A percentile compares a stretch with the other conserved stretches of the same genome.
These are phyloP conservation scores for Porphyrio hochstetteri DNA, from an alignment of 2,113 vertebrate genomes.

Conservation along the genomic window DNA sequence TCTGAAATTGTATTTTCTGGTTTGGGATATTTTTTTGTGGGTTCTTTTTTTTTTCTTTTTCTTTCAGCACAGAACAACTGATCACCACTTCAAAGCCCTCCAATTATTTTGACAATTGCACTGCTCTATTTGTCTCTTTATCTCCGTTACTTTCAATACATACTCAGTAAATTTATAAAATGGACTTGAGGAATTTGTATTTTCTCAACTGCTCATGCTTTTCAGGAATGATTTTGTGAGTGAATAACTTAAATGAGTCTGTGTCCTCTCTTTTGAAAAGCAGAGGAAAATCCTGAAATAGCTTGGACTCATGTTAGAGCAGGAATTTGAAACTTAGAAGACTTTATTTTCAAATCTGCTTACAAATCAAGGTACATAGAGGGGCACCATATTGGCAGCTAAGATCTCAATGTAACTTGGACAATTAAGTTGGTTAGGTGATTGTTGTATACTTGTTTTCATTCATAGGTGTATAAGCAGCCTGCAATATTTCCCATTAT, in stretches of 20 bases:
- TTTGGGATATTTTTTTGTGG: not conserved
- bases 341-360: not conserved
- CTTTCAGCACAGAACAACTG: not conserved
- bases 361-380: not conserved
- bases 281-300: not conserved
- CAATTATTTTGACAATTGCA: not conserved
- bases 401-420: not conserved
- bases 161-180: not conserved
- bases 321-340: not conserved
- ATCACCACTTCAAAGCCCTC: not conserved
- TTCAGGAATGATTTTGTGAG: not conserved
- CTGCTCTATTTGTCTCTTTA: not conserved
- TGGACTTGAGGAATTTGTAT: not conserved
- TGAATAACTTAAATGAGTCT: not conserved
- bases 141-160: not conserved
- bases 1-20: not conserved
- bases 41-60: not conserved
- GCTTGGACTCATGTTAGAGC: not conserved
- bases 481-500: not conserved
- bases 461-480: not conserved
- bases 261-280: not conserved
- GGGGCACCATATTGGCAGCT: not conserved
- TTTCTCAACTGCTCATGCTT: not conserved
- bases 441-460: not conserved
- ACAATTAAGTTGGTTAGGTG: not conserved